phyloP scores from a whole-genome alignment of 2,888 invertebrate species.

The Ypsolopha scabrella region DNA sequence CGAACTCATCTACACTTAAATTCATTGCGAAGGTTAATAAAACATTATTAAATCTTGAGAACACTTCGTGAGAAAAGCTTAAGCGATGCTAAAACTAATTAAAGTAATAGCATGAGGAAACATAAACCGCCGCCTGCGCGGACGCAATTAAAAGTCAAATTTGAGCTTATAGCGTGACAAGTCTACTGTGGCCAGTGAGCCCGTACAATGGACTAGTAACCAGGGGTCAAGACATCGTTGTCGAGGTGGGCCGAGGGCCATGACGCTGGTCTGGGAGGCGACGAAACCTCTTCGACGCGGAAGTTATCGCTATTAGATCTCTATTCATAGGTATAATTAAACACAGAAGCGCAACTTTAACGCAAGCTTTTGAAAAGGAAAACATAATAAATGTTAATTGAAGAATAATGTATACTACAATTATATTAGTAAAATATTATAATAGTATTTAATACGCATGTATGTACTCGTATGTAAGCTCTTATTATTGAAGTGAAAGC shows the following conservation, averaged over 20 bases:
- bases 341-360: conserved; percentile 4
- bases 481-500: too few species aligned
- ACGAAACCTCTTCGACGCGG: conserved; percentile 24
- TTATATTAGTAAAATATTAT: too few species aligned
- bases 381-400: not conserved
- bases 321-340: conserved; percentile 15
- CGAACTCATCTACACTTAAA: too few species aligned
- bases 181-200: not conserved
- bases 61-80: conserved; percentile 54
- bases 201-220: not conserved
- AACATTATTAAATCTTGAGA: conserved; percentile 30
- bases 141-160: conserved; percentile 57
- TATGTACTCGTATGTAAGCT: too few species aligned
- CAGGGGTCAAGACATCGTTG: not conserved
- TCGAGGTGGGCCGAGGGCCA: not conserved
- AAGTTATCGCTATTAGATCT: conserved; percentile 23
- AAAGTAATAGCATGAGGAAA: conserved; percentile 59
- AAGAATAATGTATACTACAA: not conserved
- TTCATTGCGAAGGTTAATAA: not conserved
- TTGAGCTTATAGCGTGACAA: conserved; percentile 18
- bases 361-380: not conserved
- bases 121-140: conserved; percentile 51
- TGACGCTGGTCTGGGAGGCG: conserved; percentile 20
- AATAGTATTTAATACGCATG: too few species aligned
- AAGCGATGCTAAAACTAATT: conserved; percentile 53